Conservation (phyloP, 2,113 vertebrate genomes). For the Gallinago jamesoni region DNA sequence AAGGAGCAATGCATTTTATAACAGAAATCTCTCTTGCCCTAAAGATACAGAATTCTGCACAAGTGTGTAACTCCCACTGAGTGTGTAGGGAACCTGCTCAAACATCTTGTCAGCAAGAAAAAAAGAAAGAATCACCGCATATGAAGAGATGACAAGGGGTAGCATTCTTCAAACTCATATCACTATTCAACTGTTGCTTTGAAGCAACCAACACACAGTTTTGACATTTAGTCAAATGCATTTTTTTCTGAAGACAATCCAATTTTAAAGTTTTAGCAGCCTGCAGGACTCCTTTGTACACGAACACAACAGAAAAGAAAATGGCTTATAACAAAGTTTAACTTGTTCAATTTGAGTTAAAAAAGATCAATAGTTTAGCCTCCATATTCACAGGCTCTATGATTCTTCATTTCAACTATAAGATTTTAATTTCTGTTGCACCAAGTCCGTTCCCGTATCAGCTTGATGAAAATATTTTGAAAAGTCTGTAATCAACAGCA, state of each 20-base stretch:
- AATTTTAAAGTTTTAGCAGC: neutral
- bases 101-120: neutral
- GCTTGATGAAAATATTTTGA: neutral
- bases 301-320: neutral
- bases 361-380: neutral
- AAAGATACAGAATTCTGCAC: neutral
- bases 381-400: neutral
- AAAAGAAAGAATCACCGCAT: neutral
- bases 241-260: neutral
- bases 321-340: neutral
- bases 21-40: neutral
- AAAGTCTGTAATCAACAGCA: neutral
- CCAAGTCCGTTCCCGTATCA: neutral
- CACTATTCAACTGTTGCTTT: neutral
- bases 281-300: neutral
- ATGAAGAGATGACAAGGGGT: accelerated
- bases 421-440: neutral
- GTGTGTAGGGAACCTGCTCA: neutral
- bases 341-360: neutral
- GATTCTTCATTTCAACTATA: neutral
- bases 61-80: neutral
- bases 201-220: neutral
- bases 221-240: neutral
- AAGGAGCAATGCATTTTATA: neutral
- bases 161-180: neutral